These are phyloP conservation scores for Lycaon pictus DNA, from an alignment of 2,113 vertebrate genomes.

Conservation along the genomic window DNA sequence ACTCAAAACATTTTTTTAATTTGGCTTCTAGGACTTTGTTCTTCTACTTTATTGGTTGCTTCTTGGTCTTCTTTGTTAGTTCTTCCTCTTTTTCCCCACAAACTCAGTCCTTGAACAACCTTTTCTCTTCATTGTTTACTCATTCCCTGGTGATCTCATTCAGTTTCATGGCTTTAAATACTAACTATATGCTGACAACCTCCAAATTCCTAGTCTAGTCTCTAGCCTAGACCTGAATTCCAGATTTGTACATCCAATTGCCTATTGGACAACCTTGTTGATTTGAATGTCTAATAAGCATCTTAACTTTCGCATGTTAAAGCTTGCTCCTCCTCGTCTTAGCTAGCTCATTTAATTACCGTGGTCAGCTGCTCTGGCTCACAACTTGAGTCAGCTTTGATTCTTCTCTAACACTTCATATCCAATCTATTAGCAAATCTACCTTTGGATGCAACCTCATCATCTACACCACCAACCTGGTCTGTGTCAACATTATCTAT, in stretches of 20 bases:
- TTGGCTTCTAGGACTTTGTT: background rate
- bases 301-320: background rate
- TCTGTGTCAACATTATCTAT: background rate
- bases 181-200: slow-evolving; percentile 2
- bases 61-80: background rate
- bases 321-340: background rate
- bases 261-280: background rate
- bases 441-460: background rate
- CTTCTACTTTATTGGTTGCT: background rate
- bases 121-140: background rate
- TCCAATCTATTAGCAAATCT: background rate
- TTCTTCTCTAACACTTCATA: background rate
- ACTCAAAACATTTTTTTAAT: background rate
- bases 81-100: background rate
- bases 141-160: background rate
- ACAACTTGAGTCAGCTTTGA: background rate
- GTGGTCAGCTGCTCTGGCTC: background rate
- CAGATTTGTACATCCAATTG: background rate
- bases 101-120: background rate
- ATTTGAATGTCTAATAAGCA: background rate
- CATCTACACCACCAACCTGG: background rate
- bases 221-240: slow-evolving; percentile 26
- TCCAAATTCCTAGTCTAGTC: background rate
- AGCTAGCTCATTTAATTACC: background rate
- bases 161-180: slow-evolving; percentile 12